A percentile compares a stretch with the other conserved stretches of the same genome.
These are phyloP conservation scores for Boloria euphrosyne DNA, from an alignment of 2,888 invertebrate species.

Conservation along the genomic window DNA sequence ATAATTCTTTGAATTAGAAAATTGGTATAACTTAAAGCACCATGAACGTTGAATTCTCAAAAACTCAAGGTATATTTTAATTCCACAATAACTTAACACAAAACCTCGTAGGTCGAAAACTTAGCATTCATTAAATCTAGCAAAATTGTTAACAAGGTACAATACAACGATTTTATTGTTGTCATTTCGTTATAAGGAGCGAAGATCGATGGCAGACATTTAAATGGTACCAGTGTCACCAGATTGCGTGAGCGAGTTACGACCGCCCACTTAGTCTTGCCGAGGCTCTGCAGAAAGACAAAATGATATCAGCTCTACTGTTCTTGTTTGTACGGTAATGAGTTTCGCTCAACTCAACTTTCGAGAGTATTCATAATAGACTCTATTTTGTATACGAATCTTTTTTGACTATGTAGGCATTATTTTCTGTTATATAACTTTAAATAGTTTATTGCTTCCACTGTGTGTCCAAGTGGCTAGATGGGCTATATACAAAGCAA, in stretches of 20 bases:
- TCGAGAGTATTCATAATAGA: conserved; percentile 3
- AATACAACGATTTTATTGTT: conserved; percentile 26
- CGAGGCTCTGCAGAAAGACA: conserved; percentile 8
- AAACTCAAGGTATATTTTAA: too few relatives aligned
- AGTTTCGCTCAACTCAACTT: too few relatives aligned
- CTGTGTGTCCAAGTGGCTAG: too few relatives aligned
- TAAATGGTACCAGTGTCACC: conserved; percentile 27
- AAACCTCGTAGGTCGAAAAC: conserved; percentile 10
- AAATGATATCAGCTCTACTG: neutral
- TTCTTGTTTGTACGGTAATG: conserved; percentile 2
- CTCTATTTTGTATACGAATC: neutral
- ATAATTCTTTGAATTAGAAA: too few relatives aligned
- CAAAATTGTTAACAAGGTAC: conserved; percentile 6
- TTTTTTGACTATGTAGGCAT: neutral
- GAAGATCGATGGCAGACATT: conserved; percentile 26
- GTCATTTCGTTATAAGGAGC: conserved; percentile 20
- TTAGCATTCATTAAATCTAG: conserved; percentile 22
- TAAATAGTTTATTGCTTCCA: neutral
- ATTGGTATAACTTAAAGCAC: too few relatives aligned
- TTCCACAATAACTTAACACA: conserved; percentile 7
- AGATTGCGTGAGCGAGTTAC: conserved; percentile 25
- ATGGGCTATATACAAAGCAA: too few relatives aligned
- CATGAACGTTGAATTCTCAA: too few relatives aligned
- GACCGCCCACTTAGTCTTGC: conserved; percentile 19
- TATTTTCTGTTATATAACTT: neutral